Base-by-base conservation (phyloP, 2,797 vertebrate genomes). In the Sebastolobus altivelis region DNA sequence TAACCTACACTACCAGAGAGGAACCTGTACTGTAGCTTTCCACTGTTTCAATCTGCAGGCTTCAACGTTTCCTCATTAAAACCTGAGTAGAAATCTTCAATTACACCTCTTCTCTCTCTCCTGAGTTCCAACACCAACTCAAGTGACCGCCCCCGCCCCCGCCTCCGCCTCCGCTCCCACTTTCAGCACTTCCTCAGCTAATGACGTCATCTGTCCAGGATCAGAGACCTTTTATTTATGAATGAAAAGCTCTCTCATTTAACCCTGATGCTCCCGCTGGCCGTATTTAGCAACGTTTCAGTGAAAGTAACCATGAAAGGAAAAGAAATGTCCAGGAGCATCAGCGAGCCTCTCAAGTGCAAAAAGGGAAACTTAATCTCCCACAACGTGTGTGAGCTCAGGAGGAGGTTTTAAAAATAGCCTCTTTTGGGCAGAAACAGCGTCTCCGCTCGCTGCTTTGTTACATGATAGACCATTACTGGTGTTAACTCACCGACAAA, bases 51-150 rank as follows among this genome's bases (percentile, higher is more conserved):
- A 18, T 80, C 67, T 60, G 70, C 55, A 52, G 8, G 49, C 49
- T 52, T 52, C 49, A 52, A 8, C 12, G 46, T 87, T 55, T 82
- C 71, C 81, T 93, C 88, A 90, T 90, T 93, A 92, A 93, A 93
- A 61, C 77, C 81, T 82, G 58, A 93, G 66, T 71, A 72, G 65
- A 87, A 80, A 78, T 72, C 82, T 83, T 65, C 74, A 55, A 1
- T 75, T 83, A 69, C 72, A 69, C 40, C 37, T 68, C 73, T 0
- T 55, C 61, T 46, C 16, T 46, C 59, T 25, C 46, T 54, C 35
- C 65, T 46, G 6, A 72, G 69, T 72, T n/a, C 49, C 6, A 38
- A 35, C 65, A 35, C 60, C 55, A 56, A 81, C 83, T 82, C 60
- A 9, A 56, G 70, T 84, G 82, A 74, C 60, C 60, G 31, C 5